These are phyloP conservation scores for Hemithea aestivaria DNA, from an alignment of 2,888 invertebrate species.

Conservation along the genomic window DNA sequence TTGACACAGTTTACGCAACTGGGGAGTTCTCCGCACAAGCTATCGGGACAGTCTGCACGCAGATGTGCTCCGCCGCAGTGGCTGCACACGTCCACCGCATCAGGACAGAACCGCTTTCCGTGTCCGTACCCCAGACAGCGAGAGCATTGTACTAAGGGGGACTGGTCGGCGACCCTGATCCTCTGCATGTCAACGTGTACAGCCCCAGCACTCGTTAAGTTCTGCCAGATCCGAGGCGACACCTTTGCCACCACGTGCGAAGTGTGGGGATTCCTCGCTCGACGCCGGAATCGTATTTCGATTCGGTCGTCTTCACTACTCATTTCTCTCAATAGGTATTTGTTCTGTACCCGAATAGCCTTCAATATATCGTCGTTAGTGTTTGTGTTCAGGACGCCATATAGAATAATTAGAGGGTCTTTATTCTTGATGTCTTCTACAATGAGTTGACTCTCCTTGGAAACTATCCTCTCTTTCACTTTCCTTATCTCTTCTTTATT, in stretches of 20 bases:
- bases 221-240: conserved; percentile 1
- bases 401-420: background rate
- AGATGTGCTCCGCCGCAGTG: conserved; percentile 25
- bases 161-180: conserved; percentile 13
- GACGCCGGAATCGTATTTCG: background rate
- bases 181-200: conserved; percentile 9
- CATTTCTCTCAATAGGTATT: too few relatives aligned
- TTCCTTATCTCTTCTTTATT: background rate
- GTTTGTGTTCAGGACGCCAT: too few relatives aligned
- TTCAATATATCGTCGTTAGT: too few relatives aligned
- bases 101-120: conserved; percentile 11
- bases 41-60: conserved; percentile 6
- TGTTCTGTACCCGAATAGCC: too few relatives aligned
- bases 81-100: conserved; percentile 16
- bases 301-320: too few relatives aligned
- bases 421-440: conserved; percentile 1
- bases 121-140: background rate
- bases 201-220: background rate
- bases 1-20: too few relatives aligned
- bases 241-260: background rate
- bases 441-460: background rate
- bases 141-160: conserved; percentile 23
- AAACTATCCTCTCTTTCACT: background rate
- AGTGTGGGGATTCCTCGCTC: background rate
- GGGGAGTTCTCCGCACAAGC: background rate